These are phyloP conservation scores for Bungarus multicinctus DNA, from an alignment of 2,113 vertebrate genomes.

Conservation along the genomic window DNA sequence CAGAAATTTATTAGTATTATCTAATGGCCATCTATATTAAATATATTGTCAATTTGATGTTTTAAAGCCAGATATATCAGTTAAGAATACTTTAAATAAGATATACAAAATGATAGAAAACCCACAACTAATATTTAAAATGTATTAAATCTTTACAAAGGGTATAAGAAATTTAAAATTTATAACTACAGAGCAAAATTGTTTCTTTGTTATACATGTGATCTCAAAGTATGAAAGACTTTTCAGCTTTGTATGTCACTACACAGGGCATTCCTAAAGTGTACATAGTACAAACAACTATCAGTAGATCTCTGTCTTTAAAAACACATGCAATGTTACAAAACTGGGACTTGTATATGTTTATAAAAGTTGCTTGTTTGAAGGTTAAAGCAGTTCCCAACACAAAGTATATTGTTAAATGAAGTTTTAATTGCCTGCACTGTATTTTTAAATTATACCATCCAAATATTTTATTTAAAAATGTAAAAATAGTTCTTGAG, in stretches of 20 bases:
- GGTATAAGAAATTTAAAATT: conserved; percentile 81
- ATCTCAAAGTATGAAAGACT: conserved; percentile 78
- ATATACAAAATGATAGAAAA: conserved; percentile 82
- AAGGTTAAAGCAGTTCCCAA: conserved; percentile 54
- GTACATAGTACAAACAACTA: conserved; percentile 79
- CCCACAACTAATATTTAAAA: conserved; percentile 81
- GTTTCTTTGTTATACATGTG: conserved; percentile 75
- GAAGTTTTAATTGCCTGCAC: conserved; percentile 45
- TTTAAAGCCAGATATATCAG: conserved; percentile 74
- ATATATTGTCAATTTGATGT: conserved; percentile 72
- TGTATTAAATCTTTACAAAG: conserved; percentile 82
- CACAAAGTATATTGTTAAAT: conserved; percentile 49
- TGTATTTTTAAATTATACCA: conserved; percentile 56
- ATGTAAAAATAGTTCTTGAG: conserved; percentile 39
- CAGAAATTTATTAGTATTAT: conserved; percentile 71
- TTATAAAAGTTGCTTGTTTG: conserved; percentile 56
- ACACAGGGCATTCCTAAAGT: conserved; percentile 79
- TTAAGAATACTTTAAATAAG: conserved; percentile 78
- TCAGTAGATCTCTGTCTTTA: conserved; percentile 73
- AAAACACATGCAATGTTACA: conserved; percentile 73
- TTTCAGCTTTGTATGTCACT: conserved; percentile 75
- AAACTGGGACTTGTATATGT: conserved; percentile 66
- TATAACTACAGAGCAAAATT: conserved; percentile 81
- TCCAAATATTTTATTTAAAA: conserved; percentile 63
- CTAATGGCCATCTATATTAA: conserved; percentile 73